Evolutionary conservation across 2,888 invertebrate genomes (phyloP).

Genomic region (Spodoptera littoralis): DNA sequence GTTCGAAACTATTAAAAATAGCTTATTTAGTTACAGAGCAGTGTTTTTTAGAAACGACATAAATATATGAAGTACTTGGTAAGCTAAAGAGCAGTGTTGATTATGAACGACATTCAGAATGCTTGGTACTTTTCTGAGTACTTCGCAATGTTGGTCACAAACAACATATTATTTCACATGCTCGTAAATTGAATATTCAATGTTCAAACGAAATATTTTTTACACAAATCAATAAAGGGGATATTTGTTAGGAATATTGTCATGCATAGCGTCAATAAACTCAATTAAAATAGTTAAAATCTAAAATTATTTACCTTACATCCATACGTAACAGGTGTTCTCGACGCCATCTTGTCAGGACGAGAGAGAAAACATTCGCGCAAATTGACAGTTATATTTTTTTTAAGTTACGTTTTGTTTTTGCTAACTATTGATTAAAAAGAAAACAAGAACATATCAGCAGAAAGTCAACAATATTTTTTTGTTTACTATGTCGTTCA

Average conservation of each 20-base stretch:
- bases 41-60: too few species aligned
- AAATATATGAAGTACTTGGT: not conserved
- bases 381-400: too few species aligned
- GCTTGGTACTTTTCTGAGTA: slow-evolving; percentile 1
- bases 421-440: too few species aligned
- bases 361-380: not conserved
- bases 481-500: slow-evolving; percentile 9
- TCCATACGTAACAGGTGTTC: slow-evolving; percentile 5
- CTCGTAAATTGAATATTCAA: slow-evolving; percentile 6
- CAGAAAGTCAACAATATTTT: slow-evolving; percentile 4
- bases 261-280: not conserved
- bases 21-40: not conserved
- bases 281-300: slow-evolving; percentile 2
- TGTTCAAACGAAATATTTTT: not conserved
- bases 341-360: slow-evolving; percentile 5
- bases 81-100: not conserved
- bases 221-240: slow-evolving; percentile 1
- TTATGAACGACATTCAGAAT: slow-evolving; percentile 7
- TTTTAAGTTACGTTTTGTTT: too few species aligned
- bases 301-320: slow-evolving; percentile 10
- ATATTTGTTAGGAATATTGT: slow-evolving; percentile 4
- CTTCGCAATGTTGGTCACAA: slow-evolving; percentile 8
- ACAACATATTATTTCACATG: slow-evolving; percentile 5
- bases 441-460: too few species aligned
- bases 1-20: too few species aligned